Conservation (phyloP, 2,113 vertebrate genomes). For the Ellobius talpinus region DNA sequence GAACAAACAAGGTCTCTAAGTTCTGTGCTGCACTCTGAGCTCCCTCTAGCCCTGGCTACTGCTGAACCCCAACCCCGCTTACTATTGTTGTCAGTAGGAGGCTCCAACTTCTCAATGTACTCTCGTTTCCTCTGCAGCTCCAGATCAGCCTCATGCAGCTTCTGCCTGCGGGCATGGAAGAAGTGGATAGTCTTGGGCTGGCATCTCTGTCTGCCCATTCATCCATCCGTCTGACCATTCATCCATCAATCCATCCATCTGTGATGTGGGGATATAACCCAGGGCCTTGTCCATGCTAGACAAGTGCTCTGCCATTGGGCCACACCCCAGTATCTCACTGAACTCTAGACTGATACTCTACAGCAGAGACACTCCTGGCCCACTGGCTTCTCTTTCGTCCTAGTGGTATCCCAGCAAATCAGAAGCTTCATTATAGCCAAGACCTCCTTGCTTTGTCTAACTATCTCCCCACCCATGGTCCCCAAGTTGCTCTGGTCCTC, state of each 20-base stretch:
- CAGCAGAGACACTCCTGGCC: neutral
- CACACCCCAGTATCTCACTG: neutral
- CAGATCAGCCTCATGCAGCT: conserved; percentile 92
- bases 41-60: rapidly evolving
- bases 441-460: neutral
- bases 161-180: conserved; percentile 86
- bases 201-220: no score
- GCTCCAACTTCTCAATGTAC: conserved; percentile 93
- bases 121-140: conserved; percentile 95
- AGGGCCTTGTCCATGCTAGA: neutral
- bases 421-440: neutral
- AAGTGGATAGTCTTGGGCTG: neutral
- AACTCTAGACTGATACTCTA: neutral
- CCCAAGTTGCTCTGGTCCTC: neutral
- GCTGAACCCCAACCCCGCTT: conserved; percentile 25
- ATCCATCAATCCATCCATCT: neutral
- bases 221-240: neutral
- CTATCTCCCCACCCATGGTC: neutral
- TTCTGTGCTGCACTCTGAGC: rapidly evolving
- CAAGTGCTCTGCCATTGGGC: neutral
- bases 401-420: neutral
- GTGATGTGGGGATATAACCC: neutral
- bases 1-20: neutral
- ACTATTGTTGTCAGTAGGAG: conserved; percentile 90
- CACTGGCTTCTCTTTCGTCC: neutral